A percentile compares a stretch with the other conserved stretches of the same genome.
These are phyloP conservation scores for Acromyrmex charruanus DNA, from an alignment of 1,140 invertebrate species.

Conservation along the genomic window DNA sequence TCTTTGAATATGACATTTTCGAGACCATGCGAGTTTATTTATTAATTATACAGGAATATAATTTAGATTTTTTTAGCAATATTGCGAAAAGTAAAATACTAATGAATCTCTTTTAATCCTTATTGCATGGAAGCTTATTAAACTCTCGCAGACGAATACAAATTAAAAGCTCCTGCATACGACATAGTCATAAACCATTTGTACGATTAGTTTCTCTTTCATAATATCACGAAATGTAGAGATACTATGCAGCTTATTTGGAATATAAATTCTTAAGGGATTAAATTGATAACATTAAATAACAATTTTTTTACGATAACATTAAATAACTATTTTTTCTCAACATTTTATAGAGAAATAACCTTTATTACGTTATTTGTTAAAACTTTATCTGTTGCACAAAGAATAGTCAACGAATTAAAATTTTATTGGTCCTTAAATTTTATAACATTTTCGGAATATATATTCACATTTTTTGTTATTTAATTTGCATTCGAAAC, in stretches of 20 bases:
- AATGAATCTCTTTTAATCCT: slow-evolving; percentile 11
- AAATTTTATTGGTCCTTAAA: not conserved
- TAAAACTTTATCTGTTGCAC: not conserved
- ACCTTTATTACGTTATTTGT: not conserved
- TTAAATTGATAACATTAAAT: not conserved
- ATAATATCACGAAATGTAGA: not conserved
- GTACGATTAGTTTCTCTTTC: not conserved
- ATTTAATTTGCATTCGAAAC: slow-evolving; percentile 2
- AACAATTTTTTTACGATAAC: not conserved
- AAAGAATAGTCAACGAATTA: not conserved
- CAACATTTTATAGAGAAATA: not conserved
- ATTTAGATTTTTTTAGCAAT: slow-evolving; percentile 16
- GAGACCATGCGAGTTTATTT: not conserved
- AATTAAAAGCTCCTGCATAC: not conserved
- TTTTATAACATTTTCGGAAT: not conserved
- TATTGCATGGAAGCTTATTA: slow-evolving; percentile 13
- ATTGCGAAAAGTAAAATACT: not conserved
- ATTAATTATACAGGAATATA: slow-evolving; percentile 4
- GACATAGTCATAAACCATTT: not conserved
- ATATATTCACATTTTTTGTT: not conserved
- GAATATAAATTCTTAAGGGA: not conserved
- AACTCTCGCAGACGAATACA: not conserved
- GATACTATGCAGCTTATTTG: not conserved
- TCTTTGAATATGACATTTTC: not conserved
- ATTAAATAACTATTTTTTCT: not conserved